phyloP scores from a whole-genome alignment of 2,113 vertebrate genomes.

The Apteryx owenii region DNA sequence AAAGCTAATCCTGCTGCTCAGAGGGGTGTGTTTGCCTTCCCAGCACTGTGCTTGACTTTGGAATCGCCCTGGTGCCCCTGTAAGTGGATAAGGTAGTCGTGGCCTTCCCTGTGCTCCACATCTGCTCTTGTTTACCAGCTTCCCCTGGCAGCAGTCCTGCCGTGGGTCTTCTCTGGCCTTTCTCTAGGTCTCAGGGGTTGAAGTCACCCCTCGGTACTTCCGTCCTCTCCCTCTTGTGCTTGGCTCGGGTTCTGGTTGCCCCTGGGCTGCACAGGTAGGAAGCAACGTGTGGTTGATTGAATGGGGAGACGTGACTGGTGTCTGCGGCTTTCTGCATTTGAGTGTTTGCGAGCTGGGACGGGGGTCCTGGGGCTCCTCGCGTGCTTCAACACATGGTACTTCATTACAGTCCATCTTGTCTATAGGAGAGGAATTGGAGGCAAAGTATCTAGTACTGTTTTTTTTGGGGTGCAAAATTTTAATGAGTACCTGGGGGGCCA shows the following conservation, averaged over 20 bases:
- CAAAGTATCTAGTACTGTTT: neutral
- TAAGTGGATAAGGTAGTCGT: neutral
- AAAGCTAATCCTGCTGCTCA: neutral
- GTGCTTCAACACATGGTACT: neutral
- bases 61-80: neutral
- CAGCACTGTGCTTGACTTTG: rapidly evolving
- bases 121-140: neutral
- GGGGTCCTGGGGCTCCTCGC: neutral
- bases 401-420: neutral
- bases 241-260: neutral
- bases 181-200: neutral
- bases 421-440: neutral
- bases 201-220: neutral
- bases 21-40: neutral
- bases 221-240: neutral
- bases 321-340: neutral
- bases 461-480: neutral
- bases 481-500: neutral
- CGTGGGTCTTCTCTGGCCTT: neutral
- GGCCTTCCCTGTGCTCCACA: rapidly evolving
- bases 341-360: neutral
- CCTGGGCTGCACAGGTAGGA: neutral
- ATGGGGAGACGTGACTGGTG: rapidly evolving
- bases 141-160: neutral
- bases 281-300: rapidly evolving